These are phyloP conservation scores for Lathronympha strigana DNA, from an alignment of 2,888 invertebrate species.

Conservation along the genomic window DNA sequence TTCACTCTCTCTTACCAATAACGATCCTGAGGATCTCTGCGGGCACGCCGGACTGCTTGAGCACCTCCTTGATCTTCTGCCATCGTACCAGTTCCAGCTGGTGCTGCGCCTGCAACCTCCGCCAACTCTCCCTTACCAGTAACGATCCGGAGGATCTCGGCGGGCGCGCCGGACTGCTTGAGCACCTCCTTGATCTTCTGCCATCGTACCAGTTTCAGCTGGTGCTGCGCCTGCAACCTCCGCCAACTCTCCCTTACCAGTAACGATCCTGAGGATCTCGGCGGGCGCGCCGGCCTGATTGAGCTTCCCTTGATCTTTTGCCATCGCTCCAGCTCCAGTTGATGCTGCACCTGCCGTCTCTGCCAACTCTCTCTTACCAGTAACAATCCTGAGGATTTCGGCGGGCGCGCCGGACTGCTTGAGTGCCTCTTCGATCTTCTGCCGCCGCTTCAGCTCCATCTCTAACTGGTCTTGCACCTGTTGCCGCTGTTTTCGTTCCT, in stretches of 20 bases:
- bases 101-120: slow-evolving; percentile 91
- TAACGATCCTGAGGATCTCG: slow-evolving; percentile 88
- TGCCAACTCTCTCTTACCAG: slow-evolving; percentile 89
- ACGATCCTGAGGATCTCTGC: slow-evolving; percentile 90
- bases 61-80: slow-evolving; percentile 74
- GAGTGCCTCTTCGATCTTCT: slow-evolving; percentile 91
- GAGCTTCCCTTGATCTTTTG: slow-evolving; percentile 79
- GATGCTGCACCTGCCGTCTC: slow-evolving; percentile 91
- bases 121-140: slow-evolving; percentile 59
- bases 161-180: slow-evolving; percentile 89
- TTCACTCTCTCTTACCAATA: slow-evolving; percentile 85
- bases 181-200: slow-evolving; percentile 79
- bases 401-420: slow-evolving; percentile 89
- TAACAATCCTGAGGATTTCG: slow-evolving; percentile 91
- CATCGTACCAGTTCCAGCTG: slow-evolving; percentile 86
- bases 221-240: slow-evolving; percentile 91
- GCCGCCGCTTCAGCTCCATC: slow-evolving; percentile 90
- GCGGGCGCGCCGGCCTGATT: slow-evolving; percentile 89
- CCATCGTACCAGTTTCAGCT: slow-evolving; percentile 84
- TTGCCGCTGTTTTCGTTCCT: slow-evolving; percentile 92
- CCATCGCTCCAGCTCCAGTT: slow-evolving; percentile 84
- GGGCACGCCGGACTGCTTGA: slow-evolving; percentile 89
- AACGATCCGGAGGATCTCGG: slow-evolving; percentile 89
- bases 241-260: slow-evolving; percentile 72
- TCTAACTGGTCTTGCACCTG: slow-evolving; percentile 94